A percentile compares a stretch with the other conserved stretches of the same genome.
Conservation (phyloP, 2,888 invertebrate species). For the Pyrocoelia pectoralis region DNA sequence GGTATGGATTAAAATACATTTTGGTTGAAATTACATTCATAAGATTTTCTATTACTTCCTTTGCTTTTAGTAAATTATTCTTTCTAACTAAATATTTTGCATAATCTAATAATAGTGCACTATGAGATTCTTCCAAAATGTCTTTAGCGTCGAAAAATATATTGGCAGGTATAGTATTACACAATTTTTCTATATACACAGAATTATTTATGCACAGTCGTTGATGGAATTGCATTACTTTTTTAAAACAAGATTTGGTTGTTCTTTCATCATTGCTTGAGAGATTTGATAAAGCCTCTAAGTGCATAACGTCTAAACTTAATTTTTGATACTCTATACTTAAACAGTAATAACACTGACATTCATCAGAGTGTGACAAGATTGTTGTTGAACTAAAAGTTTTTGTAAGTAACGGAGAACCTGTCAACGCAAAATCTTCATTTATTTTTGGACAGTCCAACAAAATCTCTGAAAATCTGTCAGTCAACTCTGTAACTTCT, state of each 20-base stretch:
- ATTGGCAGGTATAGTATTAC: constrained; percentile 24
- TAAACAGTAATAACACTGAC: constrained; percentile 47
- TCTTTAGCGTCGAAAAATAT: constrained; percentile 37
- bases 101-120: constrained; percentile 42
- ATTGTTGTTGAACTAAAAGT: constrained; percentile 43
- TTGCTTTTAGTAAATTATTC: constrained; percentile 35
- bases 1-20: constrained; percentile 39
- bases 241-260: constrained; percentile 39
- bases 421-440: constrained; percentile 32
- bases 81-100: constrained; percentile 39
- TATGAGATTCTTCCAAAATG: constrained; percentile 36
- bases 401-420: constrained; percentile 43
- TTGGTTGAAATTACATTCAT: constrained; percentile 35
- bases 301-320: constrained; percentile 40
- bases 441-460: constrained; percentile 21
- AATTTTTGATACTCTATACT: constrained; percentile 47
- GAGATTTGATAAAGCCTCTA: constrained; percentile 45
- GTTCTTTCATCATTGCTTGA: constrained; percentile 33
- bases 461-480: constrained; percentile 32
- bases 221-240: constrained; percentile 41
- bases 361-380: constrained; percentile 40
- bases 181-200: constrained; percentile 21
- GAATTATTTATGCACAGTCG: constrained; percentile 31
- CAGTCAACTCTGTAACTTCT: constrained; percentile 9
- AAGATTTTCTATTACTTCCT: constrained; percentile 38